phyloP scores from a whole-genome alignment of 2,113 vertebrate genomes.

The Narcine bancroftii region DNA sequence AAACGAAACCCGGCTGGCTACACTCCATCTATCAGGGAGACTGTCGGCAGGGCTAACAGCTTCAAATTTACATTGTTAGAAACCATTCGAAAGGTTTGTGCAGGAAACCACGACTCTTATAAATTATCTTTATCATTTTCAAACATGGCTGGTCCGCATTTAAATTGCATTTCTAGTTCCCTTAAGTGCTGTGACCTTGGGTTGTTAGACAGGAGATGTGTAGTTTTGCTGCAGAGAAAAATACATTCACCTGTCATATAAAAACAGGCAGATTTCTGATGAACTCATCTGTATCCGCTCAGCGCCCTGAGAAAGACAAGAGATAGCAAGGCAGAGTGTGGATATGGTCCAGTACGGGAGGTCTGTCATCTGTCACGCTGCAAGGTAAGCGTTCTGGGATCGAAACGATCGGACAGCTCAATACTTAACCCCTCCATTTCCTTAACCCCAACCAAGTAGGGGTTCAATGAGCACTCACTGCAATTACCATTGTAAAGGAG shows the following conservation, averaged over 20 bases:
- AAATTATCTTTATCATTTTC: constrained; percentile 31
- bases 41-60: neutral
- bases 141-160: neutral
- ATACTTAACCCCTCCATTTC: neutral
- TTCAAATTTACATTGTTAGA: constrained; percentile 29
- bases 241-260: constrained; percentile 22
- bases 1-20: neutral
- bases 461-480: neutral
- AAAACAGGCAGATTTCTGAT: constrained; percentile 26
- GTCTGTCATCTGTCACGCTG: neutral
- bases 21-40: neutral
- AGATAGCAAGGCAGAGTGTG: neutral
- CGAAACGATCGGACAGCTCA: too few species aligned
- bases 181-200: neutral
- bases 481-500: too few species aligned
- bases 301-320: neutral
- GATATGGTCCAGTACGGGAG: neutral
- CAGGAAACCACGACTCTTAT: neutral
- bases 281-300: neutral
- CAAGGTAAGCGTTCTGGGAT: neutral
- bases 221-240: neutral
- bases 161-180: constrained; percentile 31
- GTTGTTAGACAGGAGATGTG: constrained; percentile 20
- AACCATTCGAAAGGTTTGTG: neutral
- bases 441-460: neutral